Conservation (phyloP, 1,140 invertebrate genomes). For the Drosophila neocordata region DNA sequence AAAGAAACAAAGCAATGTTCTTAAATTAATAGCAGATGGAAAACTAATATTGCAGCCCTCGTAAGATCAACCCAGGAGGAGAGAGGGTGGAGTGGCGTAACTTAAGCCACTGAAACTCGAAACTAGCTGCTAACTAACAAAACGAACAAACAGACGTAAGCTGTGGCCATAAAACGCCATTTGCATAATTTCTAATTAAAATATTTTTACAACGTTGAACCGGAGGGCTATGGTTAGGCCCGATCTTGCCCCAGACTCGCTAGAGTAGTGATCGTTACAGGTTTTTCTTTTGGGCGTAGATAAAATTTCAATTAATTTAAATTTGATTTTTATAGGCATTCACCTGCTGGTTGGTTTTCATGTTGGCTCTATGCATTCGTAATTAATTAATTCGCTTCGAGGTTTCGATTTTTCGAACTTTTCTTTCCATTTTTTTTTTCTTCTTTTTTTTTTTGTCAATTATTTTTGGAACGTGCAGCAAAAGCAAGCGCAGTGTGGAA, state of each 20-base stretch:
- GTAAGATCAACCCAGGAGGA: not conserved
- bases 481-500: slow-evolving; percentile 31
- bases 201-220: slow-evolving; percentile 52
- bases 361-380: slow-evolving; percentile 60
- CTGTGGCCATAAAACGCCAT: slow-evolving; percentile 46
- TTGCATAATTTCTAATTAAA: slow-evolving; percentile 73
- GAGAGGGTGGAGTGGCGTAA: slow-evolving; percentile 15
- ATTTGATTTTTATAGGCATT: slow-evolving; percentile 64
- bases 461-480: slow-evolving; percentile 55
- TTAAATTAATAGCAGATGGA: too few relatives aligned
- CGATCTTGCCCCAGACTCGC: not conserved
- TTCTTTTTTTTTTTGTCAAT: slow-evolving; percentile 66
- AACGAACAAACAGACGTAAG: slow-evolving; percentile 30
- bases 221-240: not conserved
- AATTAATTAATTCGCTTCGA: slow-evolving; percentile 71
- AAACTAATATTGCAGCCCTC: not conserved
- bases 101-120: slow-evolving; percentile 22
- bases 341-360: slow-evolving; percentile 50
- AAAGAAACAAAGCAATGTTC: too few relatives aligned
- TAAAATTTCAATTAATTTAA: slow-evolving; percentile 72
- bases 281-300: slow-evolving; percentile 51
- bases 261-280: slow-evolving; percentile 17
- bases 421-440: slow-evolving; percentile 65
- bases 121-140: slow-evolving; percentile 3
- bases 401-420: slow-evolving; percentile 53